phyloP scores from a whole-genome alignment of 2,113 vertebrate genomes.

The Otus sunia region DNA sequence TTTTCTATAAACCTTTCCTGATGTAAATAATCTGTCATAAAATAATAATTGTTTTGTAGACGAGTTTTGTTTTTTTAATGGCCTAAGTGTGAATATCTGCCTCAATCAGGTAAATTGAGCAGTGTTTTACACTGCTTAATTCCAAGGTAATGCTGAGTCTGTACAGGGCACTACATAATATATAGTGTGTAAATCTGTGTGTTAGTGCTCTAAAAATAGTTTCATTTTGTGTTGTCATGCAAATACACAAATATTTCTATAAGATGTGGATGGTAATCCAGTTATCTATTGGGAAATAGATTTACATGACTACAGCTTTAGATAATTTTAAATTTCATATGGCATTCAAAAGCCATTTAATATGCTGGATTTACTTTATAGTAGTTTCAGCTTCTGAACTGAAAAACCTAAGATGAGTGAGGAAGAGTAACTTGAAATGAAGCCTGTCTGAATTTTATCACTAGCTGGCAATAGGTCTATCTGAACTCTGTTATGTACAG shows the following conservation, averaged over 20 bases:
- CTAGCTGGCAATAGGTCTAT: not conserved
- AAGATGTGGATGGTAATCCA: not conserved
- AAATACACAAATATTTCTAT: not conserved
- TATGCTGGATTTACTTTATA: not conserved
- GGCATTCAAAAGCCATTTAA: not conserved
- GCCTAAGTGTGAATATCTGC: not conserved
- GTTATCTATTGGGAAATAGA: not conserved
- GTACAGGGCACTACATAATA: not conserved
- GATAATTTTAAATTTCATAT: not conserved
- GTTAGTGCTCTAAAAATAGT: not conserved
- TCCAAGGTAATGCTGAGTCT: not conserved
- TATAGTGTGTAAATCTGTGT: not conserved
- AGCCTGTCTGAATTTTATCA: not conserved
- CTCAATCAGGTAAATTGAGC: not conserved
- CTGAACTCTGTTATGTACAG: not conserved
- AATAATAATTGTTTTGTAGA: not conserved
- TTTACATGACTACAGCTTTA: not conserved
- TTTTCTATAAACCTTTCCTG: not conserved
- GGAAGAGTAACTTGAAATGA: not conserved
- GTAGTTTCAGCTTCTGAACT: not conserved
- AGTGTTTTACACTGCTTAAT: not conserved
- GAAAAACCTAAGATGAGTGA: not conserved
- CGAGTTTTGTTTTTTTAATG: not conserved
- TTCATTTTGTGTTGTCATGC: not conserved
- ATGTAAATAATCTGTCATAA: not conserved